Conservation (phyloP, 2,888 invertebrate genomes). For the Ganaspis brasiliensis region DNA sequence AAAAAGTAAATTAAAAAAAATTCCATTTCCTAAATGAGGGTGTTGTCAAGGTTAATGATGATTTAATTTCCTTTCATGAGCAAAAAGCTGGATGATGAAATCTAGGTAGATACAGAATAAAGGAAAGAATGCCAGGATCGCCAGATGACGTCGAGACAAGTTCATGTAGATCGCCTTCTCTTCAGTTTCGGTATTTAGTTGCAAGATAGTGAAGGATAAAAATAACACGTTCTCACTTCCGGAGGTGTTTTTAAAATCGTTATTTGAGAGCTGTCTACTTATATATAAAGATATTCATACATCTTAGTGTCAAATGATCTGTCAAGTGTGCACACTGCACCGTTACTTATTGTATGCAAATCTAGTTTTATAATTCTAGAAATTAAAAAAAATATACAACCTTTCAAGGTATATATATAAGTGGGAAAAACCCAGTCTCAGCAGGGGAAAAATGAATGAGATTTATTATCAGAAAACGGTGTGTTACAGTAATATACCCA, state of each 20-base stretch:
- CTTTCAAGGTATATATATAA: no score
- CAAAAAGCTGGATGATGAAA: conserved; percentile 19
- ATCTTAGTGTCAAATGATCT: no score
- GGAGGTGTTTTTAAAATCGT: conserved; percentile 71
- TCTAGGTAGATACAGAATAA: neutral
- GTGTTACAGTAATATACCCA: no score
- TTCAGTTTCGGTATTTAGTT: conserved; percentile 64
- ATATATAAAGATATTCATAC: neutral
- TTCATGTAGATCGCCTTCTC: conserved; percentile 50
- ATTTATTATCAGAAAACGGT: no score
- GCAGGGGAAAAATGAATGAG: no score
- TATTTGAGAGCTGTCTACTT: conserved; percentile 62
- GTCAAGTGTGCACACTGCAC: no score
- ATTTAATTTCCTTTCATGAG: conserved; percentile 31
- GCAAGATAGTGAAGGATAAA: conserved; percentile 68
- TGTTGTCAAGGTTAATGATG: conserved; percentile 21
- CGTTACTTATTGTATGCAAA: no score
- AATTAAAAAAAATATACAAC: no score
- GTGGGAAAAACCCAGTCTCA: no score
- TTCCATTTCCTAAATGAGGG: conserved; percentile 8
- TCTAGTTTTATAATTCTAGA: no score
- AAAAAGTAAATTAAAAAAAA: neutral
- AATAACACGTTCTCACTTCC: conserved; percentile 69
- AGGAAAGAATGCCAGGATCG: conserved; percentile 42
- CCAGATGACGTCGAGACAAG: conserved; percentile 58